Conservation (phyloP, 2,113 vertebrate species). For the Oncorhynchus clarkii region DNA sequence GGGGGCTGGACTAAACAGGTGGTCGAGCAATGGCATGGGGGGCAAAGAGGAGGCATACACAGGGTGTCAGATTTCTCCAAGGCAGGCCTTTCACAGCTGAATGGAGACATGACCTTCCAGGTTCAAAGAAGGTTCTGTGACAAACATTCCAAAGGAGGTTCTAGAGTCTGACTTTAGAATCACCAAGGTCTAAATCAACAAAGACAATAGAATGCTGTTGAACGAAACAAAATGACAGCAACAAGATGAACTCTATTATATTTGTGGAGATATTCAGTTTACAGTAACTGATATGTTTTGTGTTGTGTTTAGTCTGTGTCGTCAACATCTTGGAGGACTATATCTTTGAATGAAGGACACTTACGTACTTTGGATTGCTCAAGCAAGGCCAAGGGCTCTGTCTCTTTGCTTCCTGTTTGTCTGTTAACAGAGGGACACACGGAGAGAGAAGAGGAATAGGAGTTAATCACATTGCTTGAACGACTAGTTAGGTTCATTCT, state of each 20-base stretch:
- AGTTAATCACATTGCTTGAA: slow-evolving; percentile 4
- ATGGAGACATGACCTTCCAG: slow-evolving; percentile 45
- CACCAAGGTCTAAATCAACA: too few relatives aligned
- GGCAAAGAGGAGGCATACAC: slow-evolving; percentile 31
- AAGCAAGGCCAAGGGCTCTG: slow-evolving; percentile 61
- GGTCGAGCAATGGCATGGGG: slow-evolving; percentile 34
- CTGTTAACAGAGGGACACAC: slow-evolving; percentile 46
- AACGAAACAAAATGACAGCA: too few relatives aligned
- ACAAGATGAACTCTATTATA: too few relatives aligned
- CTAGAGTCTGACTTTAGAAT: slow-evolving; percentile 11
- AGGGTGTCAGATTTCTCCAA: slow-evolving; percentile 64
- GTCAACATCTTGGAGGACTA: not conserved
- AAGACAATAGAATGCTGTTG: too few relatives aligned
- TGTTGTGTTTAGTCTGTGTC: not conserved
- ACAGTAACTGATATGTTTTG: not conserved
- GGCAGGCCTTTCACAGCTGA: slow-evolving; percentile 48
- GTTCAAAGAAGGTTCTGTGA: slow-evolving; percentile 38
- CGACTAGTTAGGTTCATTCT: not conserved
- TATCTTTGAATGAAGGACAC: slow-evolving; percentile 19
- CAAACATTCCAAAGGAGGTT: slow-evolving; percentile 53
- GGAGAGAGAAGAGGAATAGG: not conserved
- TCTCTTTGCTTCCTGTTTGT: slow-evolving; percentile 46
- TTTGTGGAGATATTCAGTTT: too few relatives aligned
- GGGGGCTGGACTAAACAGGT: slow-evolving; percentile 53
- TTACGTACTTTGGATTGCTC: slow-evolving; percentile 63